Base-by-base conservation (phyloP, 2,113 vertebrate species). In the Microcebus murinus region DNA sequence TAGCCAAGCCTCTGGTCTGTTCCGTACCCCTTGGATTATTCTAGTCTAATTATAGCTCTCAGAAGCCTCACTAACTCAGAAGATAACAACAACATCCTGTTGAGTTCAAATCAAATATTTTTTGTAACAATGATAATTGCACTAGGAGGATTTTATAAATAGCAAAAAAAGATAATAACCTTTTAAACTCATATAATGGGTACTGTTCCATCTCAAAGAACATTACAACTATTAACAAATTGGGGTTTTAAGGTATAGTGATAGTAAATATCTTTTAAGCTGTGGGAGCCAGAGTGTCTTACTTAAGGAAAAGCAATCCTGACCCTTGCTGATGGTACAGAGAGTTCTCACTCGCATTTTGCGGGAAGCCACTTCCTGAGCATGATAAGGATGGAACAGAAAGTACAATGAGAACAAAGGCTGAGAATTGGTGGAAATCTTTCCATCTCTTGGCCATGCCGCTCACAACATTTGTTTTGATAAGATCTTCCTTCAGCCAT, bases 141-240 rank as follows among this genome's bases (percentile, higher is more conserved):
- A 57, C 68, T 91, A 87, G 70, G 70, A 89, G 63, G 90, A 70
- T 87, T 98, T 94, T 86, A 76, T 87, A 96, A 95, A 91, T 76
- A 93, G 71, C 79, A 79, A 73, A 83, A 83, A 83, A 94, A 82
- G 77, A 91, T 87, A 63, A 34, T 81, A 89, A 52, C 52, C 61
- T 57, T 79, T 65, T 71, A 93, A 86, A 68, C 10, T 84, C n/a
- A 92, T 18, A 80, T 0, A 48, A 52, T 94, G 42, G 9, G 6
- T 80, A 4, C 5, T n/a, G 39, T 79, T 96, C 42, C n/a, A 93
- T 89, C 59, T 93, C 73, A 97, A 81, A 92, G 79, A 92, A 82
- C n/a, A 79, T 79, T 63, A 59, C 34, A 74, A n/a, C 12, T 34
- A 89, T 84, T 94, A 67, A 59, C 31, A 71, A 83, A 45, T 71